phyloP scores from a whole-genome alignment of 2,113 vertebrate genomes.

The Oryzias celebensis region DNA sequence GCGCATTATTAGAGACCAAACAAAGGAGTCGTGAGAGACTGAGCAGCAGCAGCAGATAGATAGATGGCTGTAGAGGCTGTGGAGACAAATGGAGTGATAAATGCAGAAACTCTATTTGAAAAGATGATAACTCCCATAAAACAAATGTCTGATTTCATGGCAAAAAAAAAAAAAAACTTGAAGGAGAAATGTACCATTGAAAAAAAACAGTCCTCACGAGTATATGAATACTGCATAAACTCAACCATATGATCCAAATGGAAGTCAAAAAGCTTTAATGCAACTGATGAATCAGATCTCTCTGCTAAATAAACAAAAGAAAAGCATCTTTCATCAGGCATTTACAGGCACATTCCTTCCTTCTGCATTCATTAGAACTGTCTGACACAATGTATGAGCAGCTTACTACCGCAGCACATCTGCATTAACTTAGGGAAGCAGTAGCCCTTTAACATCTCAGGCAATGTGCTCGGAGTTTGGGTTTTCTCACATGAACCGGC shows the following conservation, averaged over 20 bases:
- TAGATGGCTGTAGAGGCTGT: background rate
- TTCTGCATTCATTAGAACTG: constrained; percentile 49
- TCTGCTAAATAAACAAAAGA: constrained; percentile 18
- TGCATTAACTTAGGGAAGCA: constrained; percentile 29
- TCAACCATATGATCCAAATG: constrained; percentile 15
- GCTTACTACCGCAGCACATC: constrained; percentile 33
- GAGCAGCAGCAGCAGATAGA: too few relatives aligned
- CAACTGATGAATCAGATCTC: constrained; percentile 31
- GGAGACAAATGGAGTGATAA: background rate
- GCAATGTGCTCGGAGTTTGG: constrained; percentile 81
- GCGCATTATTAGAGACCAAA: too few relatives aligned
- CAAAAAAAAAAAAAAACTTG: too few relatives aligned
- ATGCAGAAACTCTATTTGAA: too few relatives aligned
- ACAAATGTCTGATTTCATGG: too few relatives aligned
- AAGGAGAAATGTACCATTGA: background rate
- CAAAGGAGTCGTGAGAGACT: too few relatives aligned
- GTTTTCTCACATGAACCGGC: constrained; percentile 86
- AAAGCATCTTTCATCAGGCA: constrained; percentile 51
- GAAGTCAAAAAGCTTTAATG: constrained; percentile 30
- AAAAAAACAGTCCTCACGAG: constrained; percentile 45
- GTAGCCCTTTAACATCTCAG: constrained; percentile 46
- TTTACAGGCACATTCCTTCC: constrained; percentile 68
- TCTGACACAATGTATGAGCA: background rate
- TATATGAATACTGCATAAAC: constrained; percentile 42
- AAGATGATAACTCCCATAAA: too few relatives aligned